Evolutionary conservation across 2,113 vertebrate species (phyloP).

Genomic region (Corythornis vintsioides): DNA sequence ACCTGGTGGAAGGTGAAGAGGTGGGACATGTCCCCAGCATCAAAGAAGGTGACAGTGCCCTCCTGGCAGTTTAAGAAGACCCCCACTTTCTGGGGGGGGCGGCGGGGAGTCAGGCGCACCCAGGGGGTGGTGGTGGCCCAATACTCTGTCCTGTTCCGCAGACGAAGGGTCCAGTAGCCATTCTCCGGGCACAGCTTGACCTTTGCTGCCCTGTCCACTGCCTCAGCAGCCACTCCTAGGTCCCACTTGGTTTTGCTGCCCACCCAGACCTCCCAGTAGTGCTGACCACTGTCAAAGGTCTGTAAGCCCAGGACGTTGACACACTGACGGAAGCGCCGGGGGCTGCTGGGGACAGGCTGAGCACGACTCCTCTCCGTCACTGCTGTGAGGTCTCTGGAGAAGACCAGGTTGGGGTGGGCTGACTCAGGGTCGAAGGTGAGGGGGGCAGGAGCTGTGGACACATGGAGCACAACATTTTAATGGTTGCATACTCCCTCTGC

Average conservation of each 20-base stretch:
- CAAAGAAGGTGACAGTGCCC: constrained; percentile 80
- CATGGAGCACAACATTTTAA: rapidly evolving
- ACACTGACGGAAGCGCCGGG: constrained; percentile 81
- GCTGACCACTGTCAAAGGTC: constrained; percentile 76
- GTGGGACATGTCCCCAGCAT: constrained; percentile 80
- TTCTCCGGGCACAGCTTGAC: constrained; percentile 82
- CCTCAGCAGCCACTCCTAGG: constrained; percentile 81
- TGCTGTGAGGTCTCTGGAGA: constrained; percentile 79
- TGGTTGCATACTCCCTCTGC: rapidly evolving
- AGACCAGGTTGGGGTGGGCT: constrained; percentile 81
- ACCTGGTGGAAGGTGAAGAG: constrained; percentile 79
- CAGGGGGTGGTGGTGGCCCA: constrained; percentile 80
- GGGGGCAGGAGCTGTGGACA: constrained; percentile 72
- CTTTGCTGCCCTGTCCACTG: constrained; percentile 70
- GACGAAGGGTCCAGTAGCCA: constrained; percentile 85
- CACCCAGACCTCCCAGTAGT: constrained; percentile 90
- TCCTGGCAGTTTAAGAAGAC: constrained; percentile 83
- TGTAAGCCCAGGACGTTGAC: constrained; percentile 80
- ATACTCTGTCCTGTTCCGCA: constrained; percentile 76
- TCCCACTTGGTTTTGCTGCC: constrained; percentile 87
- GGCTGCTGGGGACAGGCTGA: neutral
- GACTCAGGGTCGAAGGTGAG: constrained; percentile 83
- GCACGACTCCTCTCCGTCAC: constrained; percentile 72
- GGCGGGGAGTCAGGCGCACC: constrained; percentile 69
- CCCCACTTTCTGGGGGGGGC: constrained; percentile 68